Evolutionary conservation across 2,797 vertebrate genomes (phyloP).

Genomic region (Glossophaga mutica): DNA sequence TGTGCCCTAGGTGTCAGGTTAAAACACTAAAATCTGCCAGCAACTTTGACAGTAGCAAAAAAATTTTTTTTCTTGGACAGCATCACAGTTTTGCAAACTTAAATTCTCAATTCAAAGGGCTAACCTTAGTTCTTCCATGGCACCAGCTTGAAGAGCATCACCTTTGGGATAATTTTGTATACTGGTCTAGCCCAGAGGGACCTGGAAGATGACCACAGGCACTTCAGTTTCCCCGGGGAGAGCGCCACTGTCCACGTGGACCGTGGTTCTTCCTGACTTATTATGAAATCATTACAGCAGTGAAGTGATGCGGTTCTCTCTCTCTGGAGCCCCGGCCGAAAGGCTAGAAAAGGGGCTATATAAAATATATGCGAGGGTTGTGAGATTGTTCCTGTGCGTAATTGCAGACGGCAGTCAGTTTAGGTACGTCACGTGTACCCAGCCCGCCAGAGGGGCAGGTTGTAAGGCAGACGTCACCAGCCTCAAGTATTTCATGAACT

Average conservation of each 20-base stretch:
- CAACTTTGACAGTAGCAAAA: constrained; percentile 28
- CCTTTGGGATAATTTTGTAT: constrained; percentile 30
- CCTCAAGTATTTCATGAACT: background rate
- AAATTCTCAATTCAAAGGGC: constrained; percentile 29
- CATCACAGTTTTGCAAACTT: constrained; percentile 3
- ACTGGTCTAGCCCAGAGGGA: background rate
- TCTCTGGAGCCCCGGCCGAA: constrained; percentile 22
- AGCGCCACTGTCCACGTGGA: constrained; percentile 14
- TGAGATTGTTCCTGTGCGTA: background rate
- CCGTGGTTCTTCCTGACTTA: constrained; percentile 38
- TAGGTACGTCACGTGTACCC: background rate
- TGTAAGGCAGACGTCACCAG: background rate
- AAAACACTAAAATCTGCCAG: constrained; percentile 34
- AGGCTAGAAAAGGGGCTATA: background rate
- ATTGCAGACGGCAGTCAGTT: background rate
- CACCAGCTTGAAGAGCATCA: background rate
- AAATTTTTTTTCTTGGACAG: background rate
- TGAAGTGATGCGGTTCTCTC: background rate
- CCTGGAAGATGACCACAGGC: background rate
- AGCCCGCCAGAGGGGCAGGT: background rate
- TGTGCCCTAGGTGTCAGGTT: background rate
- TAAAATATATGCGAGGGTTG: background rate
- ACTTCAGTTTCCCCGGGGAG: background rate
- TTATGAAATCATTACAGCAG: constrained; percentile 50
- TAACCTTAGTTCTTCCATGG: constrained; percentile 45